These are phyloP conservation scores for Hippocampus abdominalis DNA, from an alignment of 2,113 vertebrate species.

Conservation along the genomic window DNA sequence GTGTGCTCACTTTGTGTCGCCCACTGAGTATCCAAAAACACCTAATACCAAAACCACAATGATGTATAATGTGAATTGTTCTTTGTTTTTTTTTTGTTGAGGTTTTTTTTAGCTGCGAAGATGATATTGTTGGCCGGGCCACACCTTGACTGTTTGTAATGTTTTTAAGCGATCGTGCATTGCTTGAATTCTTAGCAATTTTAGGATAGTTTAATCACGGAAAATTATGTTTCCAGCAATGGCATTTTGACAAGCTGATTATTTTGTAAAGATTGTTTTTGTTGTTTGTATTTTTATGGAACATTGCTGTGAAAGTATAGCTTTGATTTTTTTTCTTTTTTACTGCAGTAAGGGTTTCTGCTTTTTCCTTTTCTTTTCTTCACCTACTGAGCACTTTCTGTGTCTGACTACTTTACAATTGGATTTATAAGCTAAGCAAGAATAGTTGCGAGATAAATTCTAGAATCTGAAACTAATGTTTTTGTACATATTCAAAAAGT, in stretches of 20 bases:
- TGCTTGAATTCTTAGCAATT: constrained; percentile 26
- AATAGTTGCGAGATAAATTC: constrained; percentile 19
- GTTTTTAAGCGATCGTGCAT: constrained; percentile 23
- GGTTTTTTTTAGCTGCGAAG: constrained; percentile 16
- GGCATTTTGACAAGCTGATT: constrained; percentile 39
- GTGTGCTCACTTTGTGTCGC: constrained; percentile 15
- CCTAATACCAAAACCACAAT: constrained; percentile 51
- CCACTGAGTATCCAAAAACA: constrained; percentile 37
- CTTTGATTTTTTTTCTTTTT: constrained; percentile 25
- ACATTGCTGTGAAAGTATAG: constrained; percentile 59
- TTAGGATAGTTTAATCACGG: constrained; percentile 51
- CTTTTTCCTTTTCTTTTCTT: constrained; percentile 22
- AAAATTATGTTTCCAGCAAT: constrained; percentile 43
- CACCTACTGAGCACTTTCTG: constrained; percentile 57
- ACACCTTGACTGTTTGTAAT: constrained; percentile 18
- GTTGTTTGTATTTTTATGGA: constrained; percentile 47
- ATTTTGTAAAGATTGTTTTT: constrained; percentile 67
- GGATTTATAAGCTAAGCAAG: not conserved
- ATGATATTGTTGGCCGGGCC: constrained; percentile 57
- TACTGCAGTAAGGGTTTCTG: constrained; percentile 15
- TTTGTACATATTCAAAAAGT: constrained; percentile 5
- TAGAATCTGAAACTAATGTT: constrained; percentile 8
- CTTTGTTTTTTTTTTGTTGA: no score
- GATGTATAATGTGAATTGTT: constrained; percentile 23
- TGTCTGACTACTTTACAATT: constrained; percentile 30